These are phyloP conservation scores for Scelioninae gen. 1 DNA, from an alignment of 2,888 invertebrate species.

Conservation along the genomic window DNA sequence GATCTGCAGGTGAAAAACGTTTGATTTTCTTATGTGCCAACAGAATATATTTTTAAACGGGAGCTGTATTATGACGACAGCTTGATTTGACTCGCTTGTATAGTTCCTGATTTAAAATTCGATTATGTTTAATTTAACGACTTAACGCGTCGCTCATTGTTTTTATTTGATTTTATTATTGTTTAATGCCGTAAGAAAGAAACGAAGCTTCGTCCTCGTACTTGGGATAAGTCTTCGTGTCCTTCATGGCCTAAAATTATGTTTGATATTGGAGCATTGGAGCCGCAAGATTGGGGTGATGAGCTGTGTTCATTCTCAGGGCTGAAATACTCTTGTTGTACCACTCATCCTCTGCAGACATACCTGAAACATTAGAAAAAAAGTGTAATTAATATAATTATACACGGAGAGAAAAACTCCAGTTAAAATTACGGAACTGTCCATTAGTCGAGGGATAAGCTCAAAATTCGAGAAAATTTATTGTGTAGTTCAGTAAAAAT, in stretches of 20 bases:
- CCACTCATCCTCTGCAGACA: slow-evolving; percentile 98
- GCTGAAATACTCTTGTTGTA: slow-evolving; percentile 99
- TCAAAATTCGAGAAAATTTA: too few relatives aligned
- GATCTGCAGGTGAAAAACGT: slow-evolving; percentile 23
- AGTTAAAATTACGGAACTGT: too few relatives aligned
- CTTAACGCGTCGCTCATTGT: slow-evolving; percentile 33
- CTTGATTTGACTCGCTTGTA: slow-evolving; percentile 16
- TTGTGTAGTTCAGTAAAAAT: too few relatives aligned
- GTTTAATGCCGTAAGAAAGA: slow-evolving; percentile 70
- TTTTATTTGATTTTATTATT: slow-evolving; percentile 42
- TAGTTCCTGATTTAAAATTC: slow-evolving; percentile 37
- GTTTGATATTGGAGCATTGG: slow-evolving; percentile 99
- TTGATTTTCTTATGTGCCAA: slow-evolving; percentile 2
- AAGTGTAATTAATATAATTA: too few relatives aligned
- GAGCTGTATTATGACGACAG: slow-evolving; percentile 9
- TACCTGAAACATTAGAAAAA: slow-evolving; percentile 87
- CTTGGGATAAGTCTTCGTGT: slow-evolving; percentile 65
- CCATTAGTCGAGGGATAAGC: too few relatives aligned
- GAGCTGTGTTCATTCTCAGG: slow-evolving; percentile 97
- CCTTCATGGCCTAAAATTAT: slow-evolving; percentile 87
- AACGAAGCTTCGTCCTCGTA: slow-evolving; percentile 69
- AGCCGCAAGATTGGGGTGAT: slow-evolving; percentile 97
- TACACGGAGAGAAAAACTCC: too few relatives aligned
- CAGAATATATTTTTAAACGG: slow-evolving; percentile 44
- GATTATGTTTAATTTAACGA: slow-evolving; percentile 49